Conservation (phyloP, 2,797 vertebrate genomes). For the Pangasius sanitwongsei region DNA sequence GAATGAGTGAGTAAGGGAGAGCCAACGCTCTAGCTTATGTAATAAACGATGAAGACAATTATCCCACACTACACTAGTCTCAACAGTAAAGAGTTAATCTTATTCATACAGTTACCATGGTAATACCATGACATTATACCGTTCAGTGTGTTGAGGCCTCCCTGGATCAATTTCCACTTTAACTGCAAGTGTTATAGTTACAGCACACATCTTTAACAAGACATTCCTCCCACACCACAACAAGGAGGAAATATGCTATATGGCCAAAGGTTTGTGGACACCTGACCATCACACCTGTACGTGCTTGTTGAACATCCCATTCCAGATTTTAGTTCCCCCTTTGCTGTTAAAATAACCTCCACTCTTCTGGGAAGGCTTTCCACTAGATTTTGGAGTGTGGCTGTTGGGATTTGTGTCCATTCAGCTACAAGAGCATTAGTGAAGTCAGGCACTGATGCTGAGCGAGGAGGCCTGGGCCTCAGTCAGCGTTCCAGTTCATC, state of each 20-base stretch:
- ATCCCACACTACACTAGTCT: not conserved
- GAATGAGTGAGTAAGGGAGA: not conserved
- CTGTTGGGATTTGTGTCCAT: not conserved
- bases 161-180: not conserved
- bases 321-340: not conserved
- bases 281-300: not conserved
- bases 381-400: not conserved
- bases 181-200: slow-evolving; percentile 30
- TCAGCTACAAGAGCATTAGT: not conserved
- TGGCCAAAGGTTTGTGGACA: not conserved
- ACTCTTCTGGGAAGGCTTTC: not conserved
- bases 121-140: slow-evolving; percentile 5
- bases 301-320: not conserved
- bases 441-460: not conserved
- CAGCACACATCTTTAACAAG: slow-evolving; percentile 25
- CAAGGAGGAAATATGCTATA: not conserved
- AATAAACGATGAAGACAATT: slow-evolving; percentile 6
- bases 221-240: not conserved
- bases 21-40: not conserved
- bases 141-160: not conserved
- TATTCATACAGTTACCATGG: not conserved
- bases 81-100: not conserved
- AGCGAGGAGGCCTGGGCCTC: not conserved
- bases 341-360: not conserved
- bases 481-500: no score